Evolutionary conservation across 2,797 vertebrate genomes (phyloP).

Genomic region (Micropoecilia bifurca): DNA sequence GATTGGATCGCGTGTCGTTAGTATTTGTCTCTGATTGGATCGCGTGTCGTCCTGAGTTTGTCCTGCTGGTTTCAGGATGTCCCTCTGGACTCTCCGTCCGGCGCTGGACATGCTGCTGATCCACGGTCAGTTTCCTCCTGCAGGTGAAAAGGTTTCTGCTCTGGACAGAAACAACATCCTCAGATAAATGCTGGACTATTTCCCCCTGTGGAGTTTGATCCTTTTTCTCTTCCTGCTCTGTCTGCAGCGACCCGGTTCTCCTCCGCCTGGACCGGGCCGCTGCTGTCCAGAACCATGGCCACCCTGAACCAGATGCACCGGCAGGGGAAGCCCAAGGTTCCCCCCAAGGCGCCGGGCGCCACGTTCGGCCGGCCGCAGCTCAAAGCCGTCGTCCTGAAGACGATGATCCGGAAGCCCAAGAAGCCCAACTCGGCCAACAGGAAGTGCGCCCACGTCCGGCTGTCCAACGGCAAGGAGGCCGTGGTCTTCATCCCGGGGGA

Average conservation of each 20-base stretch:
- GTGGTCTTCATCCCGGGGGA: constrained; percentile 91
- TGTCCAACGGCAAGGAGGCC: constrained; percentile 88
- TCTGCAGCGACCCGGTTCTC: constrained; percentile 60
- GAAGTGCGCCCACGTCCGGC: constrained; percentile 88
- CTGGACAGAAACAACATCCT: background rate
- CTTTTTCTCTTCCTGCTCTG: too few species aligned
- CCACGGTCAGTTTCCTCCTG: too few species aligned
- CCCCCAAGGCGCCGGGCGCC: constrained; percentile 50
- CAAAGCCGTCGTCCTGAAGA: constrained; percentile 89
- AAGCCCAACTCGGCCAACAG: constrained; percentile 96
- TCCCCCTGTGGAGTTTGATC: background rate
- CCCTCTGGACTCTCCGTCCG: too few species aligned
- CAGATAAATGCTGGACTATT: background rate
- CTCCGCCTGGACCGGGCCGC: constrained; percentile 58
- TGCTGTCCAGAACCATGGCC: constrained; percentile 84
- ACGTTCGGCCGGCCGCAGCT: constrained; percentile 86
- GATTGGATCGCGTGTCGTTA: too few species aligned
- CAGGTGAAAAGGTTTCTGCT: too few species aligned
- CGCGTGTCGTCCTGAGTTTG: too few species aligned
- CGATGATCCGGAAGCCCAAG: constrained; percentile 92
- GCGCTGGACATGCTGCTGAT: too few species aligned
- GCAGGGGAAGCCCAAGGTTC: constrained; percentile 70
- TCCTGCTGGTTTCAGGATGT: too few species aligned
- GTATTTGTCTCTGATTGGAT: too few species aligned
- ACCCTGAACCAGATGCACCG: constrained; percentile 95